Conservation (phyloP, 2,888 invertebrate species). For the Allacma fusca region DNA sequence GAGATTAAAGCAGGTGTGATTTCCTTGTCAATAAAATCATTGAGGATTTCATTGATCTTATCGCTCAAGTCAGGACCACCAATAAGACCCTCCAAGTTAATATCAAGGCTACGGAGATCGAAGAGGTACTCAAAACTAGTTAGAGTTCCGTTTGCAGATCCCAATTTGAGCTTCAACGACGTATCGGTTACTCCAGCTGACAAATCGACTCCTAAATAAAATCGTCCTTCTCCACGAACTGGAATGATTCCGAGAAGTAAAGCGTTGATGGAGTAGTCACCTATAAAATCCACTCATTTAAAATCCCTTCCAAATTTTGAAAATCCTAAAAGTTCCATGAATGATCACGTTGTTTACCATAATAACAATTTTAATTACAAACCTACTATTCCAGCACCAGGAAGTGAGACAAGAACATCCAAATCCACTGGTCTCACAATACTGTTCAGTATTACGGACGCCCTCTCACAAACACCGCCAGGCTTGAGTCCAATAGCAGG, state of each 20-base stretch:
- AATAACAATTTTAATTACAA: not conserved
- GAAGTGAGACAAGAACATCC: not conserved
- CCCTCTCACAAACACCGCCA: not conserved
- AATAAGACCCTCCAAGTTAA: slow-evolving; percentile 44
- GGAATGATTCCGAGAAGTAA: slow-evolving; percentile 9
- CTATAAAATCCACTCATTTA: not conserved
- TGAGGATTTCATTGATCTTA: slow-evolving; percentile 35
- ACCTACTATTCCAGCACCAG: not conserved
- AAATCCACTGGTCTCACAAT: not conserved
- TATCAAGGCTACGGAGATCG: not conserved
- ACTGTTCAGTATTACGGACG: not conserved
- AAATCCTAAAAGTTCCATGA: too few relatives aligned
- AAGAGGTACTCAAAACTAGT: not conserved
- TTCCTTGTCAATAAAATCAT: slow-evolving; percentile 11
- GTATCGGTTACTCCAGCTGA: not conserved
- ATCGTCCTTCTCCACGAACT: not conserved
- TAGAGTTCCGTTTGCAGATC: not conserved
- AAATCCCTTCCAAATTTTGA: not conserved
- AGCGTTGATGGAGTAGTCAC: slow-evolving; percentile 2
- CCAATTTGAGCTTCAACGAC: not conserved
- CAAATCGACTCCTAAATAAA: not conserved
- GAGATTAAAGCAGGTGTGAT: not conserved
- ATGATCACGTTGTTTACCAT: too few relatives aligned
- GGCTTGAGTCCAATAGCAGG: not conserved
- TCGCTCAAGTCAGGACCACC: slow-evolving; percentile 43